Evolutionary conservation across 64 coral and sea anemone genomes (phyloP).

Genomic region (Stichodactyla mertensii): DNA sequence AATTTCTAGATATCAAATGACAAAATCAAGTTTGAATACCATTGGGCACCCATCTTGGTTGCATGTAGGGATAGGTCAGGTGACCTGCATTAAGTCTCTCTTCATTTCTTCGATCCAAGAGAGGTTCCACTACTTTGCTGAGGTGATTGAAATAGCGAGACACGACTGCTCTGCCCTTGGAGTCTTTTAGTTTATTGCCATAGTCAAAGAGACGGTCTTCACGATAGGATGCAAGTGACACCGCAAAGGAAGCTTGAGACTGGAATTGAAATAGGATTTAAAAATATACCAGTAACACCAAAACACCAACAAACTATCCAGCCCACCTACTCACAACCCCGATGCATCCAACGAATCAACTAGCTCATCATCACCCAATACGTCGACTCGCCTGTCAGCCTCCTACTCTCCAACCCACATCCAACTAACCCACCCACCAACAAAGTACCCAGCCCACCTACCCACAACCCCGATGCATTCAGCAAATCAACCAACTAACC

Average conservation of each 20-base stretch:
- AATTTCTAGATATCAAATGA: too few relatives aligned
- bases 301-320: too few relatives aligned
- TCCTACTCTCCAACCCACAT: too few relatives aligned
- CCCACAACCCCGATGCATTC: too few relatives aligned
- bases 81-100: background rate
- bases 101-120: conserved; percentile 13
- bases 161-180: conserved; percentile 9
- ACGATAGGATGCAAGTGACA: conserved; percentile 19
- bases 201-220: conserved; percentile 51
- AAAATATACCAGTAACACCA: too few relatives aligned
- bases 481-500: too few relatives aligned
- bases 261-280: background rate
- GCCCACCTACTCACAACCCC: too few relatives aligned
- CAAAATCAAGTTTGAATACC: background rate
- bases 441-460: too few relatives aligned
- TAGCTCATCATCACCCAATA: too few relatives aligned
- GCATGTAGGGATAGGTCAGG: conserved; percentile 18
- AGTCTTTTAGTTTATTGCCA: conserved; percentile 15
- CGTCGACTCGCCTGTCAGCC: too few relatives aligned
- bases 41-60: conserved; percentile 12
- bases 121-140: conserved; percentile 15
- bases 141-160: conserved; percentile 19
- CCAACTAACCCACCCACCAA: too few relatives aligned
- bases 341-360: too few relatives aligned
- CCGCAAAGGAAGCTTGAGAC: conserved; percentile 17